Percentiles rank a stretch among this genome's conserved stretches.
These are phyloP conservation scores for Julus scanicus DNA, from an alignment of 2,888 invertebrate species.

Conservation along the genomic window DNA sequence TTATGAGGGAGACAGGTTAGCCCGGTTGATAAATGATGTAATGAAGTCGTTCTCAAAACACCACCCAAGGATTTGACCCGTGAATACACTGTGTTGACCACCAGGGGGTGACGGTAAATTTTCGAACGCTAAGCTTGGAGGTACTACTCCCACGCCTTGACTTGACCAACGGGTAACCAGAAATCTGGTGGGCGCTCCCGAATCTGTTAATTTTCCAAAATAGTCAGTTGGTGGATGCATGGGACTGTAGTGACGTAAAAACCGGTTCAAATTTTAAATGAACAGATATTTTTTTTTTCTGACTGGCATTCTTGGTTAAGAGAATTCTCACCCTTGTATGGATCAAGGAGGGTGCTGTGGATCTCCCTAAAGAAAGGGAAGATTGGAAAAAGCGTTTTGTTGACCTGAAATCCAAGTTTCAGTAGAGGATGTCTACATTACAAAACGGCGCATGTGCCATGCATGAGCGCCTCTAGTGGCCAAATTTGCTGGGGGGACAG, in stretches of 20 bases:
- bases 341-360: no score
- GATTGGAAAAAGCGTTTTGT: no score
- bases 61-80: constrained; percentile 40
- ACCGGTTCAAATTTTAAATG: neutral
- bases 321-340: no score
- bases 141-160: neutral
- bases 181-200: neutral
- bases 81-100: constrained; percentile 24
- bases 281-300: no score
- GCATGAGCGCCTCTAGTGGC: no score
- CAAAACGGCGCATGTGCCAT: no score
- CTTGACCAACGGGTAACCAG: constrained; percentile 2
- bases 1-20: constrained; percentile 5
- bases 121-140: neutral
- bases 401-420: no score
- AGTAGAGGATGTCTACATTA: no score
- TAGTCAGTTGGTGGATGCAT: neutral
- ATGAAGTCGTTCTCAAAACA: constrained; percentile 5
- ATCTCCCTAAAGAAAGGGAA: no score
- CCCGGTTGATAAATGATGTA: constrained; percentile 38
- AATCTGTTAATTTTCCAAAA: neutral
- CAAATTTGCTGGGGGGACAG: no score
- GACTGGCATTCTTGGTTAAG: no score
- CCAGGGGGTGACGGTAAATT: constrained; percentile 26
- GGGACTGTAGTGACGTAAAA: neutral